Conservation (phyloP, 2,888 invertebrate species). For the Andrena dorsata region DNA sequence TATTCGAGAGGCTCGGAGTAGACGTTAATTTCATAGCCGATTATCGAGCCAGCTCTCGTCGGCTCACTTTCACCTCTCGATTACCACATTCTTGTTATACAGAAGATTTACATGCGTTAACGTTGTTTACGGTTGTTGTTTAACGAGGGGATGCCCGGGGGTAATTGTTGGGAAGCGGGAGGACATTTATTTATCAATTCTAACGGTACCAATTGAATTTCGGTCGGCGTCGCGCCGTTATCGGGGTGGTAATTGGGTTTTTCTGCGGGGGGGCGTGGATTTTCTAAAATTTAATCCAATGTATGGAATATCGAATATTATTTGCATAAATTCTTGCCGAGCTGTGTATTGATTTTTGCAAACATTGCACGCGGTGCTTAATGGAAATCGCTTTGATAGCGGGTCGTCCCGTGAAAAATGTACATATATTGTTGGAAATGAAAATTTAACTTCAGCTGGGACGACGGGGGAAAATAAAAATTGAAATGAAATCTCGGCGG, state of each 20-base stretch:
- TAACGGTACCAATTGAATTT: constrained; percentile 20
- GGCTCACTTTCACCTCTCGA: constrained; percentile 48
- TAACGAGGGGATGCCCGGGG: not conserved
- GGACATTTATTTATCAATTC: not conserved
- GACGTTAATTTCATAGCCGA: constrained; percentile 29
- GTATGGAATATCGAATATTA: constrained; percentile 19
- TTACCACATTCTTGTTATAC: constrained; percentile 42
- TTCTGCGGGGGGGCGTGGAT: not conserved
- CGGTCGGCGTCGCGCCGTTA: not conserved
- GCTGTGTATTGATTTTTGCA: constrained; percentile 36
- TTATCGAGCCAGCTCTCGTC: constrained; percentile 6
- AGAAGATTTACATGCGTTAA: constrained; percentile 48
- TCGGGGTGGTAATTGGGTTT: constrained; percentile 11
- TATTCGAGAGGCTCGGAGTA: not conserved
- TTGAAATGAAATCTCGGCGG: constrained; percentile 18
- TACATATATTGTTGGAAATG: constrained; percentile 26
- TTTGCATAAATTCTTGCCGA: constrained; percentile 25
- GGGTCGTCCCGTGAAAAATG: constrained; percentile 6
- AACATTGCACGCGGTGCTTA: constrained; percentile 25
- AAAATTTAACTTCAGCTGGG: not conserved
- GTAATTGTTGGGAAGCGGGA: constrained; percentile 2
- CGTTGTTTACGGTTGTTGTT: constrained; percentile 9
- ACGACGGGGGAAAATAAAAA: constrained; percentile 14
- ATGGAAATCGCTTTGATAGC: constrained; percentile 28
- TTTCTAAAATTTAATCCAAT: constrained; percentile 17